Base-by-base conservation (phyloP, 53 echinoderm and acorn worm genomes). In the Astropecten irregularis region DNA sequence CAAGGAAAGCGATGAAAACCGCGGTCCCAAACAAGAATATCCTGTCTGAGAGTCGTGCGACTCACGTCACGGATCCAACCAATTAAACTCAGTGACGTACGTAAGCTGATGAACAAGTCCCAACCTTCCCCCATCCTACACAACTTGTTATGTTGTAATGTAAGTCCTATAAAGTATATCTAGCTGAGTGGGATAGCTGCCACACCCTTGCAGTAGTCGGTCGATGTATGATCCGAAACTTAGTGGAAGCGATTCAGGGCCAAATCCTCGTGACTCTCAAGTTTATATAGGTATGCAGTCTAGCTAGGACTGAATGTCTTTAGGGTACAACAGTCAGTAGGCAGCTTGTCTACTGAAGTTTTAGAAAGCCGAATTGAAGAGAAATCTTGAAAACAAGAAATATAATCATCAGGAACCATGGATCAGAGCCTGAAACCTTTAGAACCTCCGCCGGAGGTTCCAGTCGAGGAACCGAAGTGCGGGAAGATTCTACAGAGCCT, bases 51-150 rank as follows among this genome's bases (percentile, higher is more conserved):
- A n/a, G 25, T 39, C 29, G 36, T 21, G 59, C 26, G 23, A 59
- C 60, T 59, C 35, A 77, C 60, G 62, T 77, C 59, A 61, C 59
- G 77, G 77, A 77, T 77, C 77, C 61, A 30, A 40, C 31, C 60
- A 77, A 77, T 77, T 77, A 77, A 61, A 5, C 46, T 61, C n/a
- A 29, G 23, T 77, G 77, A 77, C 77, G 77, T 77, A 61, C 60
- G 77, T 61, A 56, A 40, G 55, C 40, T 31, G 33, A 35, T 21
- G 25, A 55, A 56, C 37, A 56, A 56, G 74, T n/a, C n/a, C n/a
- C n/a, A n/a, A n/a, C n/a, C n/a, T n/a, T n/a, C n/a, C 74, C 39
- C 27, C 56, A 74, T 55, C 74, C 74, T 56, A 56, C 30, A 46
- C 40, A 55, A 55, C 74, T 40, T 55, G 55, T 49, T 36, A 33